These are phyloP conservation scores for Trichosurus vulpecula DNA, from an alignment of 2,797 vertebrate species.

Conservation along the genomic window DNA sequence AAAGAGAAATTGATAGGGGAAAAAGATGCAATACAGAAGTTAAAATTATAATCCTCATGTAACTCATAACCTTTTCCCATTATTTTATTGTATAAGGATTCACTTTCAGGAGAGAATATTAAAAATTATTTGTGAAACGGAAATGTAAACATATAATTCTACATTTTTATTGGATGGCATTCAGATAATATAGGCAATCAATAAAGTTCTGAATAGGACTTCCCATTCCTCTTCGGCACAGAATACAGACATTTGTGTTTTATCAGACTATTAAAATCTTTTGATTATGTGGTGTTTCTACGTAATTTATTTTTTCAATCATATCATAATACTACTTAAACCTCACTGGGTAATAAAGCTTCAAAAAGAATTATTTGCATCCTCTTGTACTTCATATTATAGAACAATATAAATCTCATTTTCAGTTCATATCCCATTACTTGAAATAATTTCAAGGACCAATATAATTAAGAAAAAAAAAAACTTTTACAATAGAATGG, in stretches of 20 bases:
- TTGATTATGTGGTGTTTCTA: slow-evolving; percentile 23
- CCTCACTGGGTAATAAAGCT: slow-evolving; percentile 29
- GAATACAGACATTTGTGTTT: slow-evolving; percentile 19
- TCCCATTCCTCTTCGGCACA: slow-evolving; percentile 3
- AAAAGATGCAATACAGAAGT: slow-evolving; percentile 23
- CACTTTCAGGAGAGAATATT: slow-evolving; percentile 4
- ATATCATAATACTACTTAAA: not conserved
- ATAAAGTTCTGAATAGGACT: not conserved
- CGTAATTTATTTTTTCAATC: slow-evolving; percentile 58
- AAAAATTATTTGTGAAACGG: slow-evolving; percentile 51
- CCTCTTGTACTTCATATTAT: slow-evolving; percentile 2
- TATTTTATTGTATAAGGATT: slow-evolving; percentile 34
- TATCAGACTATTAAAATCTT: slow-evolving; percentile 27
- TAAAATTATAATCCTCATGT: slow-evolving; percentile 10
- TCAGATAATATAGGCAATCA: slow-evolving; percentile 41
- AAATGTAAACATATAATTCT: slow-evolving; percentile 1
- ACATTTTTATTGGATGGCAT: slow-evolving; percentile 18
- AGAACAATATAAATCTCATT: slow-evolving; percentile 20
- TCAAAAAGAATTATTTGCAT: slow-evolving; percentile 27
- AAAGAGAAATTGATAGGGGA: slow-evolving; percentile 27
- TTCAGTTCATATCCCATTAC: not conserved
- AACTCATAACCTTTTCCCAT: slow-evolving; percentile 12
- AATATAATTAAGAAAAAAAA: not conserved
- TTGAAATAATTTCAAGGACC: not conserved
- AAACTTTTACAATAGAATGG: not conserved